Conservation (phyloP, 2,797 vertebrate genomes). For the Mus minutoides region DNA sequence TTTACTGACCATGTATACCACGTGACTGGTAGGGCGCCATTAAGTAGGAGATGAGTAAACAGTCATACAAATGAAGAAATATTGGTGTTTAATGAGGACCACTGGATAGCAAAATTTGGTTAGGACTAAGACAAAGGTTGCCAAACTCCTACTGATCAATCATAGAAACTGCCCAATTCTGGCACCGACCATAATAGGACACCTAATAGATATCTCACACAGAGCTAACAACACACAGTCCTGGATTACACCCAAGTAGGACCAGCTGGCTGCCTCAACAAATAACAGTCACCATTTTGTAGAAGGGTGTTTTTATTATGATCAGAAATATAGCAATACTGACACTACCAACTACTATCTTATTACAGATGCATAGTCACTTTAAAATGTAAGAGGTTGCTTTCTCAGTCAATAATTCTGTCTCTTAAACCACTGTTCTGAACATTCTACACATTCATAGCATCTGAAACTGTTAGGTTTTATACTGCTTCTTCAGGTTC, state of each 20-base stretch:
- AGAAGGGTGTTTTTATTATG: slow-evolving; percentile 14
- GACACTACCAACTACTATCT: slow-evolving; percentile 31
- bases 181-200: slow-evolving; percentile 53
- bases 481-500: not conserved
- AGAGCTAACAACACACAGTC: slow-evolving; percentile 27
- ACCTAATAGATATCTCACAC: slow-evolving; percentile 64
- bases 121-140: slow-evolving; percentile 36
- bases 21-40: not conserved
- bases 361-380: not conserved
- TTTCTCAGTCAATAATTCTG: not conserved
- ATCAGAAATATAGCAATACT: slow-evolving; percentile 13
- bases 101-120: not conserved
- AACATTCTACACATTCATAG: not conserved
- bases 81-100: not conserved
- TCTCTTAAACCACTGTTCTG: not conserved
- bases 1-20: not conserved
- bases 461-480: not conserved
- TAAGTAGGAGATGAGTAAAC: slow-evolving; percentile 19
- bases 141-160: not conserved
- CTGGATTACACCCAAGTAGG: slow-evolving; percentile 62
- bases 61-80: not conserved
- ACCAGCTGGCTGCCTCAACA: slow-evolving; percentile 66
- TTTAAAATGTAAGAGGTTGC: slow-evolving; percentile 19
- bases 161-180: slow-evolving; percentile 32
- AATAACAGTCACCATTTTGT: slow-evolving; percentile 63